These are phyloP conservation scores for Ommatoiulus sabulosus DNA, from an alignment of 2,888 invertebrate species.

Conservation along the genomic window DNA sequence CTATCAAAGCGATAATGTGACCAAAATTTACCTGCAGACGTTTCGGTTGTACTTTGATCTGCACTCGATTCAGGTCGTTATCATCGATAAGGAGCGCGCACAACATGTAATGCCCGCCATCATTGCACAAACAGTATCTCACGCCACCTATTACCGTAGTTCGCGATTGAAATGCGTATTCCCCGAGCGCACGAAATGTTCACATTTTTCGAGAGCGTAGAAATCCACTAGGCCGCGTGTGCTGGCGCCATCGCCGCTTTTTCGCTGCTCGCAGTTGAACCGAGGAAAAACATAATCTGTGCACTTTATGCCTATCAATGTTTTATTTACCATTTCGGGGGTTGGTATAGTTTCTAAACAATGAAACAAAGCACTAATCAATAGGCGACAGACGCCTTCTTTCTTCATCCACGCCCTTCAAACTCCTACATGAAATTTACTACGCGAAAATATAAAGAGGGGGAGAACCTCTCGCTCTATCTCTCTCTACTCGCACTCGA, in stretches of 20 bases:
- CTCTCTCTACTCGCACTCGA: not conserved
- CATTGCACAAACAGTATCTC: conserved; percentile 1
- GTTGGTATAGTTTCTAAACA: conserved; percentile 1
- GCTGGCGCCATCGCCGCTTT: not conserved
- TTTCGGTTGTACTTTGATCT: not conserved
- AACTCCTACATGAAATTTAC: not conserved
- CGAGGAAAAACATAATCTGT: not conserved
- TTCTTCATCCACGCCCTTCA: conserved; percentile 17
- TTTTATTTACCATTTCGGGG: conserved; percentile 6
- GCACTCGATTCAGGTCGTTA: not conserved
- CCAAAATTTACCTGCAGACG: conserved; percentile 1
- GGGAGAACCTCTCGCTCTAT: not conserved
- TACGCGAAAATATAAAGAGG: not conserved
- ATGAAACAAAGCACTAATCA: not conserved
- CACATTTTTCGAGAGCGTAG: not conserved
- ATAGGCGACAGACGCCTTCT: conserved; percentile 16
- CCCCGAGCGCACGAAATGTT: not conserved
- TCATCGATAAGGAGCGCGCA: conserved; percentile 1
- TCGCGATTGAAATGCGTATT: not conserved
- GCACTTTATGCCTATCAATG: not conserved
- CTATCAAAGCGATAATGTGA: not conserved
- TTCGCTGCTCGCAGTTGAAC: not conserved
- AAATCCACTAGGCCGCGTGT: not conserved
- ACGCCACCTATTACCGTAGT: conserved; percentile 1
- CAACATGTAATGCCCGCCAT: conserved; percentile 1